Evolutionary conservation across 2,797 vertebrate genomes (phyloP).

Genomic region (Ceryle rudis): DNA sequence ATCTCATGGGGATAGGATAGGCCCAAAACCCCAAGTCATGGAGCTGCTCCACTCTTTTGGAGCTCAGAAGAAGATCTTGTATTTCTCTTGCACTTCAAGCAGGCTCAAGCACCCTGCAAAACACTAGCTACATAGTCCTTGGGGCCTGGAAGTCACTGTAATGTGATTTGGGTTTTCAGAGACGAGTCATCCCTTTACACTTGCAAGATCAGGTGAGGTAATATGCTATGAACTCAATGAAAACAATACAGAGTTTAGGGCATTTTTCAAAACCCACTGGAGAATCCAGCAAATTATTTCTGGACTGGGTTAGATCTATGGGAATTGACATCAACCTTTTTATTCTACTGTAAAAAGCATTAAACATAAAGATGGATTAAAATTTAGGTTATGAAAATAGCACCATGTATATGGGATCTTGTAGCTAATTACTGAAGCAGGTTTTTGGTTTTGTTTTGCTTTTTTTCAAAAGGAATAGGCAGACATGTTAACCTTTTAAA

Average conservation of each 20-base stretch:
- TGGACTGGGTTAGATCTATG: neutral
- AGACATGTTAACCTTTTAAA: slow-evolving; percentile 5
- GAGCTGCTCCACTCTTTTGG: neutral
- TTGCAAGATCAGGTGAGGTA: neutral
- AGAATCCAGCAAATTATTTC: neutral
- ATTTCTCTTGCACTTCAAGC: neutral
- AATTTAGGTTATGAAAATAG: neutral
- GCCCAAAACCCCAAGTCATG: neutral
- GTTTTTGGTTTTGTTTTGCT: neutral
- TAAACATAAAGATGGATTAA: neutral
- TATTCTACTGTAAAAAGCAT: neutral
- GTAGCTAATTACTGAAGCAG: neutral
- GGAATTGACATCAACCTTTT: neutral
- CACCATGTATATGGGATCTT: neutral
- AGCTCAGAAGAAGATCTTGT: neutral
- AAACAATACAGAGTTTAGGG: neutral
- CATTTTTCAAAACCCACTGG: neutral
- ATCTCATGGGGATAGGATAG: neutral
- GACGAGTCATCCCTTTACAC: neutral
- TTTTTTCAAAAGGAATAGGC: neutral
- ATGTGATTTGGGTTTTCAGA: neutral
- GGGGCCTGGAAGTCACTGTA: neutral
- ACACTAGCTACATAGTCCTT: neutral
- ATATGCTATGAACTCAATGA: neutral
- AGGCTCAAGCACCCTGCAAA: neutral